Evolutionary conservation across 2,797 vertebrate genomes (phyloP), one percentile per base, ranked within the genome.

Genomic region (Capromys pilorides): DNA sequence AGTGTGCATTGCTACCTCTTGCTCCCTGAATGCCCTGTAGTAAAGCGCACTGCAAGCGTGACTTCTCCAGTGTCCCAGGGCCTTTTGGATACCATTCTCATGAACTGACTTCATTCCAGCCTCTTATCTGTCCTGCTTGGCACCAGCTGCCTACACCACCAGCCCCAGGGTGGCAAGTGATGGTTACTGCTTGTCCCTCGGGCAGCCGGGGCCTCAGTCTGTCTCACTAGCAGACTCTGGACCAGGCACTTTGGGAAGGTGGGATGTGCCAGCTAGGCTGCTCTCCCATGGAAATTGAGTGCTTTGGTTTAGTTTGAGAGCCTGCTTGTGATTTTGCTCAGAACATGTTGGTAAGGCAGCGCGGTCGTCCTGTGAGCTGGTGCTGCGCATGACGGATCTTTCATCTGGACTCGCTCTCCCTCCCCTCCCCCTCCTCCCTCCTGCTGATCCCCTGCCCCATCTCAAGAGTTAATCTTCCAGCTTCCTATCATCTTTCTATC

Each of bases 51-150:
- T 82, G 36, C 5, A 12, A 77, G 49, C 14, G 45, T 31, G 61
- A 22, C 79, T n/a, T 21, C n/a, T 0, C 1, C 7, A 14, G 1
- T 6, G 7, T 36, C n/a, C 45, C 21, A 10, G 22, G 62, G 24
- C 31, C 4, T 28, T 2, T 85, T 14, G 71, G 77, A 5, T 11
- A 51, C 16, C 6, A 14, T 78, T 59, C 86, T 36, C 21, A 9
- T 2, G 3, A 24, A 33, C 3, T 49, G 3, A 31, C 11, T 80
- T 71, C 41, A 5, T 81, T 84, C 79, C 66, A 36, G 19, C 16
- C 49, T 67, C 92, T 59, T 59, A 62, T 33, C 45, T 89, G 49
- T 2, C 51, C 59, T 59, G 64, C 51, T 59, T 26, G 31, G 49
- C 6, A 59, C 61, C 86, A 59, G 4, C 3, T 18, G 66, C 39